Evolutionary conservation across 2,113 vertebrate species (phyloP), one percentile per base, ranked within the genome.

Genomic region (Alexandromys fortis): DNA sequence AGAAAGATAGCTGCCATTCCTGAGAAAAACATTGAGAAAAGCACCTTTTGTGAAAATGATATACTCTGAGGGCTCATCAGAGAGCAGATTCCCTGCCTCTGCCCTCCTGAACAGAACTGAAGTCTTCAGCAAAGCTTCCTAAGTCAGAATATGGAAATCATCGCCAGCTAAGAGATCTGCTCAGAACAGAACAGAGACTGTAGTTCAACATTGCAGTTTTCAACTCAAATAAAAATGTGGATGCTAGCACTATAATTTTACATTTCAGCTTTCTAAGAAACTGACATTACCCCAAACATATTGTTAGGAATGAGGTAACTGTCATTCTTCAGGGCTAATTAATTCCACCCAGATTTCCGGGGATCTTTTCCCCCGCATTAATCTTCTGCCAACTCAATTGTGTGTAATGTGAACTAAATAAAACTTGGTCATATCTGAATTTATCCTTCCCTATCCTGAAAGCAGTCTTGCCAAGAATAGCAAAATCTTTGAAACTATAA

Each of bases 201-300:
- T 28, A 81, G 91, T 89, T 83, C 81, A 82, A 83, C 47, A 47
- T 1, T 11, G 33, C 45, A 86, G 73, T 76, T 91, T 82, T 86
- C 63, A 55, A 42, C 42, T 91, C 86, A 86, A 47, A 72, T 86
- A 67, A 94, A 95, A 89, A 77, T 7, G 75, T 82, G 30, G 72
- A 85, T 42, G 76, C 58, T 13, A 68, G 86, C 87, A 47, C 79
- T n/a, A 2, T 55, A 67, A 85, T 85, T 94, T 97, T 55, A 91
- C 49, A 86, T 65, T 35, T 89, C 77, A 91, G 92, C 83, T 97
- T 95, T 95, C 96, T 72, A 94, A 95, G 93, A 96, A 96, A 70
- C 83, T 91, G 94, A 95, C 93, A 90, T 89, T 90, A 95, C 91
- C 86, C 78, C 73, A 97, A 97, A 94, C 96, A 97, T 30, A 81